Base-by-base conservation (phyloP, 2,888 invertebrate species). In the Drosophila merina region DNA sequence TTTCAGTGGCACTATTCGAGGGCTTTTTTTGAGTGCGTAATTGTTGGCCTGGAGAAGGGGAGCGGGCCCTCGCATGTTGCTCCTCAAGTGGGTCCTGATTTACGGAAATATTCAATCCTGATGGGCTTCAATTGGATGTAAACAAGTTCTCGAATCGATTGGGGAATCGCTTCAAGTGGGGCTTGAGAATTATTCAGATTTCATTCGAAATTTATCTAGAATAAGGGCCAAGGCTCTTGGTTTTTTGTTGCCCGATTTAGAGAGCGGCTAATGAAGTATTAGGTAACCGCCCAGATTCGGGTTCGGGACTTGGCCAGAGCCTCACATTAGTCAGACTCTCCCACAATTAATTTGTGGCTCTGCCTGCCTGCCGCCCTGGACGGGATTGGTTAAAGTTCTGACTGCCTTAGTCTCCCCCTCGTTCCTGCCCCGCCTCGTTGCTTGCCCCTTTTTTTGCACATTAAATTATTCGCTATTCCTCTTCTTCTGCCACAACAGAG, bases 311-410 rank as follows among this genome's bases (percentile, higher is more conserved):
- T 14, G 10, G 57, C 76, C 59, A n/a, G 12, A 36, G 28, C 52
- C 31, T 47, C 74, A 68, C 80, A 83, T 83, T 81, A 76, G 76
- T 74, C 76, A 60, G 71, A 63, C 56, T 70, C 62, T 57, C 66
- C 64, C 81, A 68, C 80, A 83, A 68, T 83, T 81, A 76, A 76
- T 74, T 78, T 68, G 26, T 36, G 20, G 7, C 58, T 14, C 48
- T 36, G 36, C n/a, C 36, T 20, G 20, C 36, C 36, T 4, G 28
- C 28, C 28, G 6, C 28, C 44, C 56, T 51, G 69, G 67, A 26
- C 47, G 50, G 49, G 45, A 33, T 38, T 59, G 45, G 55, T 69
- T 69, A 55, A 33, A 69, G 69, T 52, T 51, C 31, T 33, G 36
- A 30, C 55, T 64, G 50, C 44, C 59, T 50, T 56, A 4, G 26